Conservation (phyloP, 2,888 invertebrate species). For the Baronia brevicornis region DNA sequence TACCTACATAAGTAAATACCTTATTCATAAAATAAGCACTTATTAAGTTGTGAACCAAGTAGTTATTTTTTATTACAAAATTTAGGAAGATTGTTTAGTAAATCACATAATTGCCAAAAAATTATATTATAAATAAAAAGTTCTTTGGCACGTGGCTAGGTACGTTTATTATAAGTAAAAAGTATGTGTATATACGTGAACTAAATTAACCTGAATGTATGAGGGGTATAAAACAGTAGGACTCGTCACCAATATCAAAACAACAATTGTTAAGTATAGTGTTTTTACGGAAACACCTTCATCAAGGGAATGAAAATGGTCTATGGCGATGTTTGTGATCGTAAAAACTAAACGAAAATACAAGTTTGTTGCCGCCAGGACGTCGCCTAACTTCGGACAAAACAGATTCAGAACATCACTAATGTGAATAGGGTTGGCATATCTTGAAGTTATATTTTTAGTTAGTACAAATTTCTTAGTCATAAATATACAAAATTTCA, state of each 20-base stretch:
- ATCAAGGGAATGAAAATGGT: conserved; percentile 8
- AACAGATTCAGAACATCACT: conserved; percentile 29
- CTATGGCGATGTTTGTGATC: conserved; percentile 37
- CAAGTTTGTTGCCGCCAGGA: conserved; percentile 27
- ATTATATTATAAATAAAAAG: no score
- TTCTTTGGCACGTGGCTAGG: no score
- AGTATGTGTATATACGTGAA: conserved; percentile 10
- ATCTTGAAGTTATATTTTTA: conserved; percentile 21
- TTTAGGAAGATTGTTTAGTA: no score
- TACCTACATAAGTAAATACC: no score
- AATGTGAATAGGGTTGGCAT: conserved; percentile 23
- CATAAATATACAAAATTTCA: conserved; percentile 6
- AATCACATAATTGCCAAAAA: no score
- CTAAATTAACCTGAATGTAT: conserved; percentile 22
- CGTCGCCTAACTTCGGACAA: conserved; percentile 26
- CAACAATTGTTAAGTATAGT: conserved; percentile 13
- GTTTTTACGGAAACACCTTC: conserved; percentile 2
- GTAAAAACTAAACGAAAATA: conserved; percentile 53
- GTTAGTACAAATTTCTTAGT: no score
- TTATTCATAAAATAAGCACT: no score
- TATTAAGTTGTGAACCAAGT: no score
- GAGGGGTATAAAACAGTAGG: conserved; percentile 17
- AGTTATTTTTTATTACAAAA: no score
- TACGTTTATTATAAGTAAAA: no score
- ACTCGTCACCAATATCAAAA: conserved; percentile 19